phyloP scores from a whole-genome alignment of 1,140 invertebrate species.

The Maniola jurtina region DNA sequence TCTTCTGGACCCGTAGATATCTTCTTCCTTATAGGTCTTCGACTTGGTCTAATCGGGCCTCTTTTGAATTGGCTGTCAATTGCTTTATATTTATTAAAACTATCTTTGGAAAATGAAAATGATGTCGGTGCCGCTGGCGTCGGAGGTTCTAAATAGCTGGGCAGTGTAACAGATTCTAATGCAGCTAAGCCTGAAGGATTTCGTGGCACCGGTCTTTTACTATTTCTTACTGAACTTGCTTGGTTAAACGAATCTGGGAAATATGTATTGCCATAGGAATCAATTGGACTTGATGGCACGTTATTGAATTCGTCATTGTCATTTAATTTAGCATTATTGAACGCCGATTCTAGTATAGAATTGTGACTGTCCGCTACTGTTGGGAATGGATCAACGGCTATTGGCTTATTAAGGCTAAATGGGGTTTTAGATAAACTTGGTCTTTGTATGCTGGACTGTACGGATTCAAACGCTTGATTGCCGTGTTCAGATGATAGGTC shows the following conservation, averaged over 20 bases:
- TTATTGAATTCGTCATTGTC: slow-evolving; percentile 54
- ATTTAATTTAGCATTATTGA: slow-evolving; percentile 45
- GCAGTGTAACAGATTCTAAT: slow-evolving; percentile 57
- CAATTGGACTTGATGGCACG: slow-evolving; percentile 46
- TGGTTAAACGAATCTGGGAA: slow-evolving; percentile 68
- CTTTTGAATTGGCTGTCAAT: slow-evolving; percentile 58
- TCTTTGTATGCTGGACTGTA: slow-evolving; percentile 62
- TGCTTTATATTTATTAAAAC: slow-evolving; percentile 52
- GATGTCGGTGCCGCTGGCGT: slow-evolving; percentile 57
- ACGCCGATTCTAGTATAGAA: slow-evolving; percentile 52
- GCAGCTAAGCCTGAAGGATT: slow-evolving; percentile 42
- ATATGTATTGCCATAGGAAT: slow-evolving; percentile 69
- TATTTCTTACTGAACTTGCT: slow-evolving; percentile 61
- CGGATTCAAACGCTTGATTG: slow-evolving; percentile 67
- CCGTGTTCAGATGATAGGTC: slow-evolving; percentile 69
- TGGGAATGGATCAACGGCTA: slow-evolving; percentile 50
- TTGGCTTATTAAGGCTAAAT: slow-evolving; percentile 54
- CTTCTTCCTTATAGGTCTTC: slow-evolving; percentile 71
- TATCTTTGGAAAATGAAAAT: slow-evolving; percentile 57
- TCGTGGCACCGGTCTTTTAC: slow-evolving; percentile 60
- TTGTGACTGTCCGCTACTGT: slow-evolving; percentile 63
- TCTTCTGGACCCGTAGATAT: slow-evolving; percentile 62
- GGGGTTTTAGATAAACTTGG: slow-evolving; percentile 51
- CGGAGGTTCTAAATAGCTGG: slow-evolving; percentile 74
- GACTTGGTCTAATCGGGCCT: slow-evolving; percentile 53